Conservation (phyloP, 2,113 vertebrate genomes). For the Recurvirostra avosetta region DNA sequence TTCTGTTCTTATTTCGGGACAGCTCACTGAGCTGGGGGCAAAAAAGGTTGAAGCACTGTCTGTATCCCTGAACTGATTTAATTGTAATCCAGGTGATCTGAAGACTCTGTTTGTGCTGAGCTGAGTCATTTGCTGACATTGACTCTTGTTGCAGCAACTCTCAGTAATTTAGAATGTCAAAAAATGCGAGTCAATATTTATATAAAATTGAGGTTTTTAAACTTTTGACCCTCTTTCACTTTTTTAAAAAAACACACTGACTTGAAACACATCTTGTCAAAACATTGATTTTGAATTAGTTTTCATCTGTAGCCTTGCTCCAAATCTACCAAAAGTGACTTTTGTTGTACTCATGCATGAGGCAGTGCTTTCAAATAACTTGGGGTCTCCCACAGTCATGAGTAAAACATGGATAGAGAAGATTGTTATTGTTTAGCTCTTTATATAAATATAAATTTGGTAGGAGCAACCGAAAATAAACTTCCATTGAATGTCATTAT, state of each 20-base stretch:
- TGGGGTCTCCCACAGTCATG: slow-evolving; percentile 27
- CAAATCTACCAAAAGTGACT: slow-evolving; percentile 6
- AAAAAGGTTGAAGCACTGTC: neutral
- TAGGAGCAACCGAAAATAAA: slow-evolving; percentile 50
- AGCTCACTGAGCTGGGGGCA: neutral
- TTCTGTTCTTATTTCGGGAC: neutral
- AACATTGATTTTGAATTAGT: slow-evolving; percentile 1
- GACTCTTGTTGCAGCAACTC: neutral
- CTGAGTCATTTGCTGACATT: neutral
- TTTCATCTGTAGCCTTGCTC: neutral
- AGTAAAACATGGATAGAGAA: slow-evolving; percentile 7
- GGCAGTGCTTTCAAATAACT: slow-evolving; percentile 4
- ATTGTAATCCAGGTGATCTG: neutral
- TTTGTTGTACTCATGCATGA: neutral
- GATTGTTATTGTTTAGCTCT: neutral
- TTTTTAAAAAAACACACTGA: neutral
- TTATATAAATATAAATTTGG: slow-evolving; percentile 11
- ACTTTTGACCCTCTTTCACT: slow-evolving; percentile 7
- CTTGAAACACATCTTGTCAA: neutral
- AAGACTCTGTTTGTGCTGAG: slow-evolving; percentile 2
- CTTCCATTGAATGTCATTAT: slow-evolving; percentile 18
- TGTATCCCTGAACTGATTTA: neutral
- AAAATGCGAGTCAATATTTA: neutral
- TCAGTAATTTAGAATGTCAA: slow-evolving; percentile 12
- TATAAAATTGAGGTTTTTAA: slow-evolving; percentile 42